These are phyloP conservation scores for Chaetodon trifascialis DNA, from an alignment of 2,113 vertebrate genomes.

Conservation along the genomic window DNA sequence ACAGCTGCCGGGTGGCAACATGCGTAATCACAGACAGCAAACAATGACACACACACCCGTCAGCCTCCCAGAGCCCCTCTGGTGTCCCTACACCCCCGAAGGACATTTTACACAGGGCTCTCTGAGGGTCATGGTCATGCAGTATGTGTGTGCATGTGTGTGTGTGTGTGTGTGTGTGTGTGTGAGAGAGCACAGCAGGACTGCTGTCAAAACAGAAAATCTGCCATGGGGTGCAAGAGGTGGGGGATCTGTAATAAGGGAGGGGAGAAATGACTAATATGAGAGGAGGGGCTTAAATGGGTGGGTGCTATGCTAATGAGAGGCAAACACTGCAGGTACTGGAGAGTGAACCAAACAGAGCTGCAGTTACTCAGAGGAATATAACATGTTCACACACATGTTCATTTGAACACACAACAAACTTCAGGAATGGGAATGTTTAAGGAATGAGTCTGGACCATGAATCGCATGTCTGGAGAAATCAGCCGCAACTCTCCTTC, in stretches of 20 bases:
- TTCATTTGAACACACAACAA: neutral
- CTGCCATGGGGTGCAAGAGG: constrained; percentile 64
- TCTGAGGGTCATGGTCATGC: constrained; percentile 70
- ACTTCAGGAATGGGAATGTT: neutral
- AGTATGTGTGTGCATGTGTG: constrained; percentile 20
- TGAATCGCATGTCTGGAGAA: constrained; percentile 37
- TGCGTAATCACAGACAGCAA: constrained; percentile 70
- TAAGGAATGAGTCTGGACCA: neutral
- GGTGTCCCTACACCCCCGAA: constrained; percentile 52
- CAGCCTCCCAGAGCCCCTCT: constrained; percentile 61
- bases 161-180: constrained; percentile 37
- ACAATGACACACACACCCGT: constrained; percentile 75
- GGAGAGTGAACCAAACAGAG: neutral
- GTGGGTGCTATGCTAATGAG: constrained; percentile 53
- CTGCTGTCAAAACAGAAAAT: constrained; percentile 78
- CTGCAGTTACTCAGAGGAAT: constrained; percentile 19
- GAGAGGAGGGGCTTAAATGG: constrained; percentile 49
- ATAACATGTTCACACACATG: neutral
- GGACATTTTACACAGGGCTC: constrained; percentile 63
- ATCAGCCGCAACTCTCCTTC: constrained; percentile 34
- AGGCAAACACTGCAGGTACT: constrained; percentile 50
- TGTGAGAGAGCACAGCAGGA: constrained; percentile 66
- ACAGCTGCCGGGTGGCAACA: constrained; percentile 79
- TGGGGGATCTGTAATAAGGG: constrained; percentile 62
- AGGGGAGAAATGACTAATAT: constrained; percentile 53